Conservation (phyloP, 1,140 invertebrate genomes). For the Drosophila prosaltans region DNA sequence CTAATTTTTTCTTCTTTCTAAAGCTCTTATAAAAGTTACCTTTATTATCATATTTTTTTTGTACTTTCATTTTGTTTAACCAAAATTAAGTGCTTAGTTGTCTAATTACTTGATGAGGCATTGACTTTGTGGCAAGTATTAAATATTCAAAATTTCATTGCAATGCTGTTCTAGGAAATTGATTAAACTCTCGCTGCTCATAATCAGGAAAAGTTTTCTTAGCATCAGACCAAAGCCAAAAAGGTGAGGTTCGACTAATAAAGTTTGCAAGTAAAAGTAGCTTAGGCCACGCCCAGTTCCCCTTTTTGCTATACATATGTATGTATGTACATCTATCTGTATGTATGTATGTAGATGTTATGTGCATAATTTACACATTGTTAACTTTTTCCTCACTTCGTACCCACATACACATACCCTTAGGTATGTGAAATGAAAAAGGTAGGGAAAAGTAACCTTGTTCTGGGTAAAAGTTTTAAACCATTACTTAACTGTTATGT, state of each 20-base stretch:
- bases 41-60: constrained; percentile 26
- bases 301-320: constrained; percentile 16
- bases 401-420: background rate
- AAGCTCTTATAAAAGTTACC: constrained; percentile 34
- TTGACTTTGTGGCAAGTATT: constrained; percentile 39
- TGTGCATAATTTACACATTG: constrained; percentile 68
- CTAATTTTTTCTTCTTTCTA: background rate
- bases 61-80: background rate
- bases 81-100: constrained; percentile 38
- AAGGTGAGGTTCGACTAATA: constrained; percentile 70
- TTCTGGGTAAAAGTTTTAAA: constrained; percentile 68
- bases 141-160: constrained; percentile 65
- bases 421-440: background rate
- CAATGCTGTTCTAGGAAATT: constrained; percentile 50
- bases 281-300: constrained; percentile 62
- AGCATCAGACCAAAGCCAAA: constrained; percentile 51
- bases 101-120: constrained; percentile 51
- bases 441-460: constrained; percentile 33
- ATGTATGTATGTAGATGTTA: constrained; percentile 18
- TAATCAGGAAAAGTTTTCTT: constrained; percentile 46
- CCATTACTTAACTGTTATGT: constrained; percentile 80
- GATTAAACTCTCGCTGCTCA: constrained; percentile 57
- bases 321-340: background rate
- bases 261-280: constrained; percentile 65
- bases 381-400: constrained; percentile 45